Evolutionary conservation across 2,888 invertebrate genomes (phyloP).

Genomic region (Caenorhabditis doughertyi): DNA sequence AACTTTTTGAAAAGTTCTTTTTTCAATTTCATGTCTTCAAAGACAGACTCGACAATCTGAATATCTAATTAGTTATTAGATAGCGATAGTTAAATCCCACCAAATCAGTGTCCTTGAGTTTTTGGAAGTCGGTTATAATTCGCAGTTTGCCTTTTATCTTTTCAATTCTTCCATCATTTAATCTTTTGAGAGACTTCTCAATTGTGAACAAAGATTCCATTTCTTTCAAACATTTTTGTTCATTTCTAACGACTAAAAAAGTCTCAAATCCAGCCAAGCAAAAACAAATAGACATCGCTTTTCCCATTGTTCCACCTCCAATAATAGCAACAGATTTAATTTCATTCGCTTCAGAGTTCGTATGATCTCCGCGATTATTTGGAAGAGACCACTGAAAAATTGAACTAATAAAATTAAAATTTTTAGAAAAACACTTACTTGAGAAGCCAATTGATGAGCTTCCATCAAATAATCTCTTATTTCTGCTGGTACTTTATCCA

Average conservation of each 20-base stretch:
- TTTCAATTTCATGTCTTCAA: conserved; percentile 83
- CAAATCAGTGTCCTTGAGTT: conserved; percentile 64
- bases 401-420: background rate
- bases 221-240: conserved; percentile 74
- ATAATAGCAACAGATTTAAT: conserved; percentile 63
- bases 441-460: conserved; percentile 52
- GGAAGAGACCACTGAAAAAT: conserved; percentile 66
- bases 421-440: conserved; percentile 22
- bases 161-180: conserved; percentile 65
- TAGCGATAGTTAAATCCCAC: conserved; percentile 3
- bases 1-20: conserved; percentile 83
- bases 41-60: conserved; percentile 84
- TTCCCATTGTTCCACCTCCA: conserved; percentile 83
- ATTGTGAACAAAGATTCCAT: conserved; percentile 64
- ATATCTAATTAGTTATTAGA: too few relatives aligned
- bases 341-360: conserved; percentile 42
- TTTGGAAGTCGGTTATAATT: conserved; percentile 60
- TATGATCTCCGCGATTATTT: conserved; percentile 52
- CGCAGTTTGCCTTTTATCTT: conserved; percentile 45
- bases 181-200: conserved; percentile 68
- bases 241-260: conserved; percentile 69
- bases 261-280: conserved; percentile 82
- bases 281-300: conserved; percentile 83
- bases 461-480: conserved; percentile 65
- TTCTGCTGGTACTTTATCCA: conserved; percentile 63